Conservation (phyloP, 2,113 vertebrate genomes). For the Arizona elegans region DNA sequence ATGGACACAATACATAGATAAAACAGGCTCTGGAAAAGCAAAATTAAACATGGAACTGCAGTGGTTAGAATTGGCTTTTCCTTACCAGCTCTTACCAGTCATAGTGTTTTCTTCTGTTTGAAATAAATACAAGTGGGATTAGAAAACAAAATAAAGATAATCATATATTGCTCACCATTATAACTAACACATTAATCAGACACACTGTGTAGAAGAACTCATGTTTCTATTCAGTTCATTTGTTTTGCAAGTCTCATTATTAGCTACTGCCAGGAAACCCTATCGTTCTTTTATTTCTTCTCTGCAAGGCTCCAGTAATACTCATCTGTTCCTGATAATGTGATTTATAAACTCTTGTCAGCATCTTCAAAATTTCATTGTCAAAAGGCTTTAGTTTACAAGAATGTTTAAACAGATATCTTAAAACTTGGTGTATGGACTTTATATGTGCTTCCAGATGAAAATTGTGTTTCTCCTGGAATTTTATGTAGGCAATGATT, state of each 20-base stretch:
- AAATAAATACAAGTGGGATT: conserved; percentile 21
- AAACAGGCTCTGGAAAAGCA: neutral
- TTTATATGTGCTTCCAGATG: neutral
- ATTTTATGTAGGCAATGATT: neutral
- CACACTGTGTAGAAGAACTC: neutral
- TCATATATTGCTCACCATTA: conserved; percentile 9
- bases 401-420: neutral
- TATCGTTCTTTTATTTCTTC: conserved; percentile 15
- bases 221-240: conserved; percentile 7
- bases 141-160: conserved; percentile 29
- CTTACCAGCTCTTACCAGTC: neutral
- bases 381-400: conserved; percentile 2
- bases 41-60: neutral
- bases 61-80: neutral
- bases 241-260: neutral
- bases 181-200: conserved; percentile 40
- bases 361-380: conserved; percentile 12
- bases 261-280: conserved; percentile 31
- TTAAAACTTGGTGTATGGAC: neutral
- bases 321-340: neutral
- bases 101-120: neutral
- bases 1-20: conserved; percentile 18
- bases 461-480: neutral
- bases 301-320: neutral
- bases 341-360: conserved; percentile 26